Conservation (phyloP, 2,113 vertebrate genomes). For the Nothocercus nigrocapillus region DNA sequence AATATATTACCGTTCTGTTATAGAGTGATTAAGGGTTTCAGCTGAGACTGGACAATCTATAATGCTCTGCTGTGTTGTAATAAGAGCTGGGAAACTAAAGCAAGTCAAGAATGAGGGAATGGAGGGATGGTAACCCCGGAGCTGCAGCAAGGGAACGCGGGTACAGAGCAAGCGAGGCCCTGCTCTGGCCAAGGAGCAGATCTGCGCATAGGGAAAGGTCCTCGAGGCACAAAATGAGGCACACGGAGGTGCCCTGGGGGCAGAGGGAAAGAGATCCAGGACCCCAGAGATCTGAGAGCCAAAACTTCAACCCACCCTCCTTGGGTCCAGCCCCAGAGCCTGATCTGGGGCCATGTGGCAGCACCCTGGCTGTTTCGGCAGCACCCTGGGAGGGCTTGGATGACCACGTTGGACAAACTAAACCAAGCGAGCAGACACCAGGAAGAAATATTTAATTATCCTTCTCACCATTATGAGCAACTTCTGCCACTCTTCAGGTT, state of each 20-base stretch:
- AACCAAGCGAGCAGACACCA: constrained; percentile 67
- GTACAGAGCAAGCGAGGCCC: not conserved
- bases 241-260: not conserved
- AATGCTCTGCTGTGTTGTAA: not conserved
- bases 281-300: not conserved
- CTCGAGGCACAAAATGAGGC: accelerated
- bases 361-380: not conserved
- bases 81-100: not conserved
- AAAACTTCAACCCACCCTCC: not conserved
- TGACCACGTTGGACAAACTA: constrained; percentile 35
- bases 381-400: accelerated
- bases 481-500: constrained; percentile 85
- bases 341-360: not conserved
- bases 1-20: constrained; percentile 10
- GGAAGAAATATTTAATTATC: constrained; percentile 85
- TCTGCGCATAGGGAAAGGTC: not conserved
- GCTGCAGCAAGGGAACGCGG: not conserved
- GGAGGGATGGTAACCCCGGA: not conserved
- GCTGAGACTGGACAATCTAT: constrained; percentile 14
- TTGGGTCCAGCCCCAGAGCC: not conserved
- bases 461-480: constrained; percentile 82
- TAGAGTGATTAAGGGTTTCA: constrained; percentile 43
- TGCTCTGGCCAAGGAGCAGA: not conserved
- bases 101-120: not conserved
- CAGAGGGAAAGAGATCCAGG: not conserved